phyloP scores from a whole-genome alignment of 1,140 invertebrate genomes.

The Phenacoccus solenopsis region DNA sequence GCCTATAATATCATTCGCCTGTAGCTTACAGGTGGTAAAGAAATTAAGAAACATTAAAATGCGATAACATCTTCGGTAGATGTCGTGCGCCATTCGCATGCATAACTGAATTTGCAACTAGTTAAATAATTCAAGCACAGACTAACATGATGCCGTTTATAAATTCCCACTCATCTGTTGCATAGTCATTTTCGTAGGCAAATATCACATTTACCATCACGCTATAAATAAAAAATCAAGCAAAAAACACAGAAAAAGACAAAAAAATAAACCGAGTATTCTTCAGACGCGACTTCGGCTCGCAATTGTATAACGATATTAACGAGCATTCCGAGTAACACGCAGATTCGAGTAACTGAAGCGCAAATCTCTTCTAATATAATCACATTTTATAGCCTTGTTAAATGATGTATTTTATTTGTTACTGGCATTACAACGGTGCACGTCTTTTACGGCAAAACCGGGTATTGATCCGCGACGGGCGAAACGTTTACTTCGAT shows the following conservation, averaged over 20 bases:
- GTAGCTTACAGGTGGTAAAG: too few species aligned
- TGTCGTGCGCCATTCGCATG: too few species aligned
- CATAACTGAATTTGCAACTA: not conserved
- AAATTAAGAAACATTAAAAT: too few species aligned
- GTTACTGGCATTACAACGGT: not conserved
- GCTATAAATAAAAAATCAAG: not conserved
- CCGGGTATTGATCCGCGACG: not conserved
- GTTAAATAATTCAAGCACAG: not conserved
- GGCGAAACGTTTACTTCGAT: not conserved
- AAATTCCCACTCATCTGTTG: not conserved
- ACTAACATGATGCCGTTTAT: not conserved
- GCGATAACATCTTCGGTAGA: too few species aligned
- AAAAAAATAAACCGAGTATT: not conserved
- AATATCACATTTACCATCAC: not conserved
- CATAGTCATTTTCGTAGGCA: not conserved
- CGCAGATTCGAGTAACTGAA: not conserved
- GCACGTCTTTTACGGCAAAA: not conserved
- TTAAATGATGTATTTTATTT: not conserved
- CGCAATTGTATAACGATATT: not conserved
- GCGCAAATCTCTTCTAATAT: not conserved
- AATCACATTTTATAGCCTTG: slow-evolving; percentile 1
- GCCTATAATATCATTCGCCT: too few species aligned
- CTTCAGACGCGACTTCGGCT: not conserved
- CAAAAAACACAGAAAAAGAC: not conserved
- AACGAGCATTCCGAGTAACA: not conserved